Evolutionary conservation across 2,113 vertebrate genomes (phyloP).

Genomic region (Eleginops maclovinus): DNA sequence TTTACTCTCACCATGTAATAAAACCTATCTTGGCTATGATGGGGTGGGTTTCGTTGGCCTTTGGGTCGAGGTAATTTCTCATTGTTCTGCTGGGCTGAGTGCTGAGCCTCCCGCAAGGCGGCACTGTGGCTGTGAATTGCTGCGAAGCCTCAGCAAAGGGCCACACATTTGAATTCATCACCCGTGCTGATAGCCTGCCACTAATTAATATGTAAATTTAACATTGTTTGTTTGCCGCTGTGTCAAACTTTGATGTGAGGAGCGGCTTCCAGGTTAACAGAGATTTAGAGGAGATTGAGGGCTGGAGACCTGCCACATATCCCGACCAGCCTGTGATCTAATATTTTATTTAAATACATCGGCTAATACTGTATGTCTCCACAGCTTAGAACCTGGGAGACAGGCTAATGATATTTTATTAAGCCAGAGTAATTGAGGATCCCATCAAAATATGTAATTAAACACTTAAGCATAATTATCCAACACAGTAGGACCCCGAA

Average conservation of each 20-base stretch:
- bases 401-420: slow-evolving; percentile 91
- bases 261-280: slow-evolving; percentile 84
- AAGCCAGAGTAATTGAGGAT: slow-evolving; percentile 93
- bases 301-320: slow-evolving; percentile 76
- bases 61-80: slow-evolving; percentile 66
- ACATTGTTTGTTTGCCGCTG: slow-evolving; percentile 84
- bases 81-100: slow-evolving; percentile 67
- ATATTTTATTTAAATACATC: slow-evolving; percentile 84
- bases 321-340: slow-evolving; percentile 77
- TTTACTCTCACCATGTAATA: slow-evolving; percentile 68
- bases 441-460: slow-evolving; percentile 96
- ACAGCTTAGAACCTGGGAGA: slow-evolving; percentile 88
- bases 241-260: slow-evolving; percentile 85
- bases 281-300: slow-evolving; percentile 83
- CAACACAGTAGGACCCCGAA: slow-evolving; percentile 89
- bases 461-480: slow-evolving; percentile 94
- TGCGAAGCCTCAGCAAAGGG: slow-evolving; percentile 44
- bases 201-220: slow-evolving; percentile 88
- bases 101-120: slow-evolving; percentile 70
- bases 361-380: slow-evolving; percentile 81
- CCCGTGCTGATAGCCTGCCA: slow-evolving; percentile 61
- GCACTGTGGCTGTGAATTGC: slow-evolving; percentile 67
- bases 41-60: slow-evolving; percentile 59
- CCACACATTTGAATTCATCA: slow-evolving; percentile 82
- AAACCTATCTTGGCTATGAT: slow-evolving; percentile 48